Evolutionary conservation across 2,888 invertebrate species (phyloP).

Genomic region (Ennomos fuscantarius): DNA sequence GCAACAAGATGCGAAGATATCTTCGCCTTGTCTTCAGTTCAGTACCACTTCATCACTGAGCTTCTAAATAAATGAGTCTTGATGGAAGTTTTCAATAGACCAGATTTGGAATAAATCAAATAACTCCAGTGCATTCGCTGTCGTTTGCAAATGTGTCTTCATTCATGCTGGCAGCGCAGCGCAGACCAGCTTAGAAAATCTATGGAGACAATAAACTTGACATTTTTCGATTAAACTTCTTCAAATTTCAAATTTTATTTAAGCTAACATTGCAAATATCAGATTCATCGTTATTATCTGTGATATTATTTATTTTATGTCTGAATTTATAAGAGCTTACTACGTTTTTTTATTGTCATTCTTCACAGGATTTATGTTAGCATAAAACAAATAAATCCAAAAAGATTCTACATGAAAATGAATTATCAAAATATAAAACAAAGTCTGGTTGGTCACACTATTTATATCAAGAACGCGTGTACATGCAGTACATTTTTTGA

Average conservation of each 20-base stretch:
- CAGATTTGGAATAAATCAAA: constrained; percentile 77
- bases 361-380: no score
- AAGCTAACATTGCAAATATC: no score
- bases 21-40: constrained; percentile 46
- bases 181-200: constrained; percentile 51
- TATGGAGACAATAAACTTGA: constrained; percentile 54
- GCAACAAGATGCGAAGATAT: constrained; percentile 45
- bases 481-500: no score
- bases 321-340: no score
- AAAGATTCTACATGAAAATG: constrained; percentile 1
- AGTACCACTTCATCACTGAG: constrained; percentile 60
- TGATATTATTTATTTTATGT: no score
- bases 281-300: no score
- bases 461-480: no score
- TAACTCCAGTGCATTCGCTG: constrained; percentile 72
- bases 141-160: constrained; percentile 83
- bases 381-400: constrained; percentile 9
- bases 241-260: no score
- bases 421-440: no score
- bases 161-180: constrained; percentile 73
- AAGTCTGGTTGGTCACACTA: no score
- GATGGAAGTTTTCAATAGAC: constrained; percentile 75
- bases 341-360: no score
- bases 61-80: constrained; percentile 64
- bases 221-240: not conserved